phyloP scores from a whole-genome alignment of 2,888 invertebrate species.

The Steromphala cineraria region DNA sequence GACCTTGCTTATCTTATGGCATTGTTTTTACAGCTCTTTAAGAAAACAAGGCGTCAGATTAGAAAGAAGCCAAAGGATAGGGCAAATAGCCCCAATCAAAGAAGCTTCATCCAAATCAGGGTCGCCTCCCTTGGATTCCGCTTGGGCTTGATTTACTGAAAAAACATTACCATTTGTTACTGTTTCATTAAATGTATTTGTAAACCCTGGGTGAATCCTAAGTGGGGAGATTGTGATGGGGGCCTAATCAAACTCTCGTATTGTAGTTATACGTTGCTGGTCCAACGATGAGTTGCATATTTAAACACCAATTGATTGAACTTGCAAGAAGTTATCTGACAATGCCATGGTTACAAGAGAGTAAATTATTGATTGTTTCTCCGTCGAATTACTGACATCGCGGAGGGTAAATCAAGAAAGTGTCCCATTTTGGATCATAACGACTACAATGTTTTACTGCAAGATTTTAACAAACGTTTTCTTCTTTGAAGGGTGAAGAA shows the following conservation, averaged over 20 bases:
- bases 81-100: neutral
- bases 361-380: neutral
- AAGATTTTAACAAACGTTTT: neutral
- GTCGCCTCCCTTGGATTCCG: neutral
- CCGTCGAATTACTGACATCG: neutral
- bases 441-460: neutral
- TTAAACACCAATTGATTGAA: constrained; percentile 2
- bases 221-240: neutral
- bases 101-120: neutral
- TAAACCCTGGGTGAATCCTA: neutral
- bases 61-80: neutral
- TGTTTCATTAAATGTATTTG: neutral
- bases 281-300: neutral
- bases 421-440: neutral
- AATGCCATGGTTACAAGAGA: constrained; percentile 5
- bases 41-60: neutral
- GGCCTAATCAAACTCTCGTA: neutral
- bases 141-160: neutral
- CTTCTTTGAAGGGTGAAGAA: neutral
- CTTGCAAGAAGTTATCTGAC: constrained; percentile 10
- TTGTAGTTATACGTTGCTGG: neutral
- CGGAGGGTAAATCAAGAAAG: neutral
- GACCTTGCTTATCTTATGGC: neutral
- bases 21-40: neutral
- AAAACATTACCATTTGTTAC: constrained; percentile 8